Percentiles rank a stretch among this genome's conserved stretches.
Conservation (phyloP, 2,888 invertebrate genomes). For the Drosophila acutilabella region DNA sequence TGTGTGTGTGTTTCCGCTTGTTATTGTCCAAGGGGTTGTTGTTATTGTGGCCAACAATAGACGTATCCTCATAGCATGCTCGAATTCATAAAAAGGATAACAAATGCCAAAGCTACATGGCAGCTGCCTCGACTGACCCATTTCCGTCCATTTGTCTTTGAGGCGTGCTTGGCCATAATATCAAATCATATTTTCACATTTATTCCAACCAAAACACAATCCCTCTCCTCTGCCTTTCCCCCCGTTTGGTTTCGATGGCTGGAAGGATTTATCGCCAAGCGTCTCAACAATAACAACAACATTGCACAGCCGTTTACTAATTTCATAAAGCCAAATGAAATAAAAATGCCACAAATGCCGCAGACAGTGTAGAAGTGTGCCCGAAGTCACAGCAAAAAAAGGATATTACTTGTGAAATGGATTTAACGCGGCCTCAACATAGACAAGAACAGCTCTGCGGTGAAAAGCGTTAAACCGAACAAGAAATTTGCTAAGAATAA, state of each 20-base stretch:
- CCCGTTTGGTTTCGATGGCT: not conserved
- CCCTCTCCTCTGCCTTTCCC: slow-evolving; percentile 4
- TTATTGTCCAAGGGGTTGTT: slow-evolving; percentile 27
- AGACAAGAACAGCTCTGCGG: slow-evolving; percentile 50
- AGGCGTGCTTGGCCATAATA: slow-evolving; percentile 70
- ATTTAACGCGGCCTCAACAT: slow-evolving; percentile 58
- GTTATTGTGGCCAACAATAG: slow-evolving; percentile 44
- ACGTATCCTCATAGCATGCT: slow-evolving; percentile 56
- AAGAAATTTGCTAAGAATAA: slow-evolving; percentile 24
- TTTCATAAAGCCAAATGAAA: slow-evolving; percentile 74
- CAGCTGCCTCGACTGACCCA: slow-evolving; percentile 48
- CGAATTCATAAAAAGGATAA: slow-evolving; percentile 72
- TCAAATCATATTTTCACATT: slow-evolving; percentile 76
- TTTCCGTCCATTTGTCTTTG: slow-evolving; percentile 62
- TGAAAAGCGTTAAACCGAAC: slow-evolving; percentile 32
- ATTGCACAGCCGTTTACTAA: slow-evolving; percentile 57
- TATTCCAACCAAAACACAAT: slow-evolving; percentile 39
- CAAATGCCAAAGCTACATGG: slow-evolving; percentile 73
- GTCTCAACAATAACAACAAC: slow-evolving; percentile 33
- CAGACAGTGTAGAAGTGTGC: slow-evolving; percentile 11
- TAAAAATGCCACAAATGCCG: slow-evolving; percentile 61
- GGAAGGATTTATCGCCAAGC: slow-evolving; percentile 35
- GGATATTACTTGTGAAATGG: slow-evolving; percentile 49
- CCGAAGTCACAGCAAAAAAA: slow-evolving; percentile 1
- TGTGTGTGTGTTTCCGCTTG: slow-evolving; percentile 19